These are phyloP conservation scores for Chaenodraco wilsoni DNA, from an alignment of 2,797 vertebrate genomes.

Conservation along the genomic window DNA sequence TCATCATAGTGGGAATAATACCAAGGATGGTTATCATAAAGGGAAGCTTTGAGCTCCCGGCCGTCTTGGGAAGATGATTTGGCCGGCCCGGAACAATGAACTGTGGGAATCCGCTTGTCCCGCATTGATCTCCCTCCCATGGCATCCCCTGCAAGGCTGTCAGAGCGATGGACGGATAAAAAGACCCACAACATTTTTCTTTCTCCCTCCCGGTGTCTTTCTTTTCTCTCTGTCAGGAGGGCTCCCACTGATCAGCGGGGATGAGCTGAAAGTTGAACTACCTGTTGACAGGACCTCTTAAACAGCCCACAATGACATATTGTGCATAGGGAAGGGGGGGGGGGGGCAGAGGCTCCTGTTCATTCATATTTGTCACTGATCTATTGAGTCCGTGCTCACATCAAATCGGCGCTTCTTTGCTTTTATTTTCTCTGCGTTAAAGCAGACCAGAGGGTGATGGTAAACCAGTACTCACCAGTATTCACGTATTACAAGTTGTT, in stretches of 20 bases:
- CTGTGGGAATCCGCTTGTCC: constrained; percentile 87
- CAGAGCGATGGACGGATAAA: constrained; percentile 76
- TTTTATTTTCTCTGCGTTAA: constrained; percentile 29
- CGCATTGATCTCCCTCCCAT: constrained; percentile 85
- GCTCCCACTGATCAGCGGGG: constrained; percentile 77
- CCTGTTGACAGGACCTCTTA: constrained; percentile 90
- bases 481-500: neutral
- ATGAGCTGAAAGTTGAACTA: constrained; percentile 89
- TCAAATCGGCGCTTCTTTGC: constrained; percentile 31
- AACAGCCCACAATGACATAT: constrained; percentile 89
- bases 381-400: constrained; percentile 57
- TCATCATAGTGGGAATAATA: constrained; percentile 84
- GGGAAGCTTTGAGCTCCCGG: constrained; percentile 84
- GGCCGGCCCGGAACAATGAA: constrained; percentile 84
- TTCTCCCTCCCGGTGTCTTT: constrained; percentile 76
- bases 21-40: constrained; percentile 86
- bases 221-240: constrained; percentile 76
- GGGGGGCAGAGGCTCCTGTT: constrained; percentile 67
- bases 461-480: constrained; percentile 6
- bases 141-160: constrained; percentile 82
- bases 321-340: constrained; percentile 76
- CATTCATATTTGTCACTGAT: constrained; percentile 73
- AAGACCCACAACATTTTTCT: constrained; percentile 82
- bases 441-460: constrained; percentile 11
- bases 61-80: constrained; percentile 84